Conservation (phyloP, 2,797 vertebrate genomes). For the Malurus leucopterus region DNA sequence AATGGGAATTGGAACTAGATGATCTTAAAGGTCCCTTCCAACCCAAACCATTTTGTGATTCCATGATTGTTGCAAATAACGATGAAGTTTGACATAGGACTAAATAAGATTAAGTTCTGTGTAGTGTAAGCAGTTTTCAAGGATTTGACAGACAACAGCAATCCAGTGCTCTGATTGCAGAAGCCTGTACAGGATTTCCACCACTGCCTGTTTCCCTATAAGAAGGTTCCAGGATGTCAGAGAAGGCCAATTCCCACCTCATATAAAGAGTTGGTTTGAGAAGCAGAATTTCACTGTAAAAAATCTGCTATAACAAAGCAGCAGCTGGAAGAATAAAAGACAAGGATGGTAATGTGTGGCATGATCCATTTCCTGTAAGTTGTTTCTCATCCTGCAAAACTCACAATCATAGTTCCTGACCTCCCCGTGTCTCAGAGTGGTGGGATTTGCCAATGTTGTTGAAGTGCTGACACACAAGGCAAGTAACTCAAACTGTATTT, state of each 20-base stretch:
- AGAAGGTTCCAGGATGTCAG: not conserved
- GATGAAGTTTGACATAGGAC: not conserved
- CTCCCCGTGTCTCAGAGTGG: accelerated
- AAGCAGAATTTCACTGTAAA: not conserved
- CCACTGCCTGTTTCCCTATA: not conserved
- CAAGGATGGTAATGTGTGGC: not conserved
- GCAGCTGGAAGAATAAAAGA: not conserved
- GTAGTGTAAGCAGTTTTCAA: not conserved
- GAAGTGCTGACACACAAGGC: not conserved
- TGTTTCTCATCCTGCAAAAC: not conserved
- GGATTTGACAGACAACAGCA: not conserved
- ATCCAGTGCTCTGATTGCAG: not conserved
- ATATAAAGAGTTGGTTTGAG: not conserved
- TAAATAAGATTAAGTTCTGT: not conserved
- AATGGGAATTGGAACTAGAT: not conserved
- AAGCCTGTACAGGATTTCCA: not conserved
- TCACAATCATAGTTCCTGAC: not conserved
- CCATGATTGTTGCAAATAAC: not conserved
- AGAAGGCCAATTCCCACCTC: not conserved
- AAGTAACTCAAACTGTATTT: not conserved
- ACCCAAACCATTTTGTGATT: not conserved
- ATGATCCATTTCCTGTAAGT: not conserved
- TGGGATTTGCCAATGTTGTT: not conserved
- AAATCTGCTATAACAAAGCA: not conserved
- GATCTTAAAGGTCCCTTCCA: not conserved